phyloP scores from a whole-genome alignment of 2,888 invertebrate genomes.

The Colletes collaris region DNA sequence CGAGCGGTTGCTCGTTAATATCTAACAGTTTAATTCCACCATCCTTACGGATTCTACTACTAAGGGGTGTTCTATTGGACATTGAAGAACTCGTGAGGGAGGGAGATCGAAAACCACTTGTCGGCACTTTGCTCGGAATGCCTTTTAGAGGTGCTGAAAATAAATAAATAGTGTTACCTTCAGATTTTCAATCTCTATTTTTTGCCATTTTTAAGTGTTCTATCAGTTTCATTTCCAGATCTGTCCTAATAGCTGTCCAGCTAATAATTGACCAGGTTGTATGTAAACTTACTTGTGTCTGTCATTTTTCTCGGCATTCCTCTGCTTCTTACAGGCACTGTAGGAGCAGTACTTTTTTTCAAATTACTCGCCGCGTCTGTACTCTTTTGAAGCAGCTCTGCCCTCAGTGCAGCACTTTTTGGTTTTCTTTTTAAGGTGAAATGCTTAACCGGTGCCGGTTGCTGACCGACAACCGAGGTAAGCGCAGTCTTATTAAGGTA shows the following conservation, averaged over 20 bases:
- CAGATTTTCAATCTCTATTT: neutral
- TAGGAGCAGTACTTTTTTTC: conserved; percentile 94
- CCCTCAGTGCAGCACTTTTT: conserved; percentile 95
- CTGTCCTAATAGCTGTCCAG: too few relatives aligned
- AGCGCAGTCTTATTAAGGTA: conserved; percentile 97
- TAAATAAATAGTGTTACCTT: conserved; percentile 9
- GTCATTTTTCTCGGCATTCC: conserved; percentile 97
- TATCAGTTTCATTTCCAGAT: neutral
- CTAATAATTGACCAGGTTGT: neutral
- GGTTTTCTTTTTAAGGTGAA: conserved; percentile 97
- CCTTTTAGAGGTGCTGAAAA: conserved; percentile 93
- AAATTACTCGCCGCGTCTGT: conserved; percentile 94
- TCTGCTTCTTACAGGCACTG: conserved; percentile 88
- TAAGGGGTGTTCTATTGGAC: conserved; percentile 86
- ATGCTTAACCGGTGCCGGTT: conserved; percentile 94
- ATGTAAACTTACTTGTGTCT: conserved; percentile 90
- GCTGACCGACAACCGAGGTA: conserved; percentile 92
- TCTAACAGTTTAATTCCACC: conserved; percentile 97
- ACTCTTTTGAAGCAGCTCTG: conserved; percentile 95
- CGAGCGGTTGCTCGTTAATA: conserved; percentile 95
- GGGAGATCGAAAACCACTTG: conserved; percentile 87
- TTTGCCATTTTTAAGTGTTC: neutral
- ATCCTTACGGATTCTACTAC: conserved; percentile 87
- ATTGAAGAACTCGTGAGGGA: conserved; percentile 83
- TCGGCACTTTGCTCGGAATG: conserved; percentile 92